Percentiles rank a stretch among this genome's conserved stretches.
Evolutionary conservation across 2,797 vertebrate genomes (phyloP).

Genomic region (Pseudopleuronectes americanus): DNA sequence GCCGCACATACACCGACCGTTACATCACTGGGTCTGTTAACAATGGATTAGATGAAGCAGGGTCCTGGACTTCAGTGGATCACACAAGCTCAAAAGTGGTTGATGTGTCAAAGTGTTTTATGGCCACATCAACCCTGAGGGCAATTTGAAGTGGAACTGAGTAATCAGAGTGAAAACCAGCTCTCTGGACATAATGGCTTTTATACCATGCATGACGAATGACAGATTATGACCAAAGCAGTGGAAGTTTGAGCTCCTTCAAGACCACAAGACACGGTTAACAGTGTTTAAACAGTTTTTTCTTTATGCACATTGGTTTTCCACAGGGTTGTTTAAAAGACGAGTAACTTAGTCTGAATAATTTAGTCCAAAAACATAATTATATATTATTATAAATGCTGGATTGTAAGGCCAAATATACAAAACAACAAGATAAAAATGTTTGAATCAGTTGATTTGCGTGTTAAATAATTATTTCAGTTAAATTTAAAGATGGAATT

Average conservation of each 20-base stretch:
- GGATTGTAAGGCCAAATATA: no score
- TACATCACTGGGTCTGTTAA: conserved; percentile 13
- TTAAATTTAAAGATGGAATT: no score
- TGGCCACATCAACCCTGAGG: conserved; percentile 25
- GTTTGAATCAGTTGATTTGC: no score
- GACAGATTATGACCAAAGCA: conserved; percentile 2
- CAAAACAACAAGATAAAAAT: no score
- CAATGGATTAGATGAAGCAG: conserved; percentile 18
- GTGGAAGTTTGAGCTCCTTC: neutral
- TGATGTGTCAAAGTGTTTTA: conserved; percentile 39
- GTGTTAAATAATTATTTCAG: no score
- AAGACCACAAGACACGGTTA: neutral
- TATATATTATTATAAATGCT: no score
- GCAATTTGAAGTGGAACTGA: conserved; percentile 21
- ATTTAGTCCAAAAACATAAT: no score
- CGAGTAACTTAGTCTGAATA: no score
- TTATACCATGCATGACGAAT: neutral
- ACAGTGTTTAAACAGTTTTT: neutral
- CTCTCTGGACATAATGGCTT: conserved; percentile 12
- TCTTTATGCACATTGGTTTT: no score
- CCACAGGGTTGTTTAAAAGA: neutral
- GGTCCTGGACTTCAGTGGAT: conserved; percentile 21
- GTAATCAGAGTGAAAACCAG: neutral
- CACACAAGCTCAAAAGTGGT: conserved; percentile 19
- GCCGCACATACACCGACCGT: no score